Conservation (phyloP, 2,113 vertebrate species). For the Hippocampus guttulatus region DNA sequence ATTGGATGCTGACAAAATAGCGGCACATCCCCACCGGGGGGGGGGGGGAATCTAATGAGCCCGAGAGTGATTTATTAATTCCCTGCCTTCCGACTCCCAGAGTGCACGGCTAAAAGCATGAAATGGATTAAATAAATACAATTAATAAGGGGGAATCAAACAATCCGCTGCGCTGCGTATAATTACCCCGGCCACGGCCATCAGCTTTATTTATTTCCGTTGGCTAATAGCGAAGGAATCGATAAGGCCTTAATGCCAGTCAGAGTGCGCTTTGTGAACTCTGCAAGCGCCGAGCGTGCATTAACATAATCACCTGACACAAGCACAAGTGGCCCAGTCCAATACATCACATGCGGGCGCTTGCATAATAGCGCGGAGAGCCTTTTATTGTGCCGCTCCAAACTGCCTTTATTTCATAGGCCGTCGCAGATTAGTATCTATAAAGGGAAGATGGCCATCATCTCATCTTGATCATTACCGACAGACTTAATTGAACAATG, state of each 20-base stretch:
- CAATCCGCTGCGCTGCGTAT: conserved; percentile 73
- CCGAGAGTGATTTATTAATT: conserved; percentile 76
- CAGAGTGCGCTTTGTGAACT: conserved; percentile 60
- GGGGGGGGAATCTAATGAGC: conserved; percentile 73
- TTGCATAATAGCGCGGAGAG: conserved; percentile 38
- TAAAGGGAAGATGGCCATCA: conserved; percentile 70
- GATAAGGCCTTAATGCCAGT: conserved; percentile 71
- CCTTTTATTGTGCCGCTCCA: conserved; percentile 25
- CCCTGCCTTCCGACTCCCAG: conserved; percentile 60
- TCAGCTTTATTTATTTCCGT: conserved; percentile 76
- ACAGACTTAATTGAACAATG: conserved; percentile 82
- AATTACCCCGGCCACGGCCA: conserved; percentile 74
- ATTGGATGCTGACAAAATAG: conserved; percentile 67
- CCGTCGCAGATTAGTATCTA: conserved; percentile 62
- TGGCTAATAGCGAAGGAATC: conserved; percentile 73
- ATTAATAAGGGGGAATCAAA: conserved; percentile 77
- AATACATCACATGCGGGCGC: conserved; percentile 44
- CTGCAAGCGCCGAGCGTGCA: conserved; percentile 44
- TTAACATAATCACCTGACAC: conserved; percentile 65
- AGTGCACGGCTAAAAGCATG: conserved; percentile 77
- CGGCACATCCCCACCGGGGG: conserved; percentile 66
- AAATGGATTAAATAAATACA: conserved; percentile 82
- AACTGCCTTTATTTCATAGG: conserved; percentile 41
- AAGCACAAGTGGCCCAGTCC: conserved; percentile 45
- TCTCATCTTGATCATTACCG: conserved; percentile 74